These are phyloP conservation scores for Diplolepis rosae DNA, from an alignment of 2,888 invertebrate genomes.

Conservation along the genomic window DNA sequence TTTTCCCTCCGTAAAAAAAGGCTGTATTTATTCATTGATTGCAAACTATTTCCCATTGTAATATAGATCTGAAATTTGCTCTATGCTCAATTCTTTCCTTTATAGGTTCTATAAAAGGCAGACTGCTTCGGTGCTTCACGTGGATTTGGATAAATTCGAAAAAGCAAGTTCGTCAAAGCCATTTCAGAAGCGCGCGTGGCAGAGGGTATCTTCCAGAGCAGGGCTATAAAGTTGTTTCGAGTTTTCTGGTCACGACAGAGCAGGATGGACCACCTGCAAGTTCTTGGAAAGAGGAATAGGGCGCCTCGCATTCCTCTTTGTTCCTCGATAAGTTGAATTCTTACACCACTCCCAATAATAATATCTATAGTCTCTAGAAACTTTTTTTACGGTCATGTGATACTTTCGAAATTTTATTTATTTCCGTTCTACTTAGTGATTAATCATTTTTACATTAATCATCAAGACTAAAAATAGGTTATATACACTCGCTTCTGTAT, in stretches of 20 bases:
- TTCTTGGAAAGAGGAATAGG: conserved; percentile 57
- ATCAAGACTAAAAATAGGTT: no score
- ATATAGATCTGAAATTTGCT: conserved; percentile 25
- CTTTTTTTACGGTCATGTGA: neutral
- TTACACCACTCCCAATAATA: conserved; percentile 48
- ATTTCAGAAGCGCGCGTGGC: conserved; percentile 35
- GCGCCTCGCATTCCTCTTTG: conserved; percentile 53
- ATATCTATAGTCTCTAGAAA: conserved; percentile 33
- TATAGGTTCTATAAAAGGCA: conserved; percentile 28
- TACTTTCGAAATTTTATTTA: no score
- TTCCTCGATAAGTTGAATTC: conserved; percentile 46
- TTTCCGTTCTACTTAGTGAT: no score
- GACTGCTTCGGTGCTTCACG: conserved; percentile 21
- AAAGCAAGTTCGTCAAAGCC: conserved; percentile 27
- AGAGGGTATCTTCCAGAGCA: conserved; percentile 26
- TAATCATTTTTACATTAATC: no score
- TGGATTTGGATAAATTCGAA: conserved; percentile 27
- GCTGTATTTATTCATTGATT: conserved; percentile 8
- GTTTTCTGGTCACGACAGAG: conserved; percentile 50
- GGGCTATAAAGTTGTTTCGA: conserved; percentile 50
- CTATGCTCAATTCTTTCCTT: conserved; percentile 22
- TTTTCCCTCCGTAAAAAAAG: neutral
- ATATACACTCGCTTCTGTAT: no score
- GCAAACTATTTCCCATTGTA: conserved; percentile 20
- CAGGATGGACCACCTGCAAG: conserved; percentile 55